phyloP scores from a whole-genome alignment of 2,113 vertebrate genomes.

The Callithrix jacchus region DNA sequence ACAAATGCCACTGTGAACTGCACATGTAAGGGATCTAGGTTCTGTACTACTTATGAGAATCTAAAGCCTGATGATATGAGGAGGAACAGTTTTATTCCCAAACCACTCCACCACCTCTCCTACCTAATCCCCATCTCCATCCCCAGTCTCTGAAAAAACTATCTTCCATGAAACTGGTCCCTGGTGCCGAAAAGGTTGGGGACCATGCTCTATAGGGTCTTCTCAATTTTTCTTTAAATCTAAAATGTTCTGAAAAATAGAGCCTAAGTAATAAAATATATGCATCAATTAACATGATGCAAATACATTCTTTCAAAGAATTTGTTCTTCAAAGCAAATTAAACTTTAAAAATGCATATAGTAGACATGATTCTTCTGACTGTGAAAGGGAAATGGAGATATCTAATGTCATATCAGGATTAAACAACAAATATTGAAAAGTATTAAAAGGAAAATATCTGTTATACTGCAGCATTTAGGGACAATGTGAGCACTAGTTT shows the following conservation, averaged over 20 bases:
- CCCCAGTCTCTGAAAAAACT: too few relatives aligned
- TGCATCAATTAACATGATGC: not conserved
- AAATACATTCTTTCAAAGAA: not conserved
- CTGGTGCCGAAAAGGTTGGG: too few relatives aligned
- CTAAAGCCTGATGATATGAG: too few relatives aligned
- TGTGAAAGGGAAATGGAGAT: not conserved
- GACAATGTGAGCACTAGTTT: not conserved
- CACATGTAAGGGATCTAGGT: too few relatives aligned
- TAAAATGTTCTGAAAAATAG: not conserved
- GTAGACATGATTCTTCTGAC: not conserved
- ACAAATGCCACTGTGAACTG: too few relatives aligned
- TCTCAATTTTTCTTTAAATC: not conserved
- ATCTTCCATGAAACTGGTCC: too few relatives aligned
- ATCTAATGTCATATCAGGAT: not conserved
- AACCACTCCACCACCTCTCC: too few relatives aligned
- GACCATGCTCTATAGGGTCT: not conserved
- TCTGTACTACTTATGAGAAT: too few relatives aligned
- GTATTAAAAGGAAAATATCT: conserved; percentile 31
- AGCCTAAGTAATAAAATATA: not conserved
- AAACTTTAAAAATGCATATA: not conserved
- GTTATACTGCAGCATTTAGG: not conserved
- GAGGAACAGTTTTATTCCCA: too few relatives aligned
- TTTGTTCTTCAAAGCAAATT: not conserved
- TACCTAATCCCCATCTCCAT: too few relatives aligned
- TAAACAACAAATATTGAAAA: conserved; percentile 14